Evolutionary conservation across 2,888 invertebrate species (phyloP).

Genomic region (Nudaria mundana): DNA sequence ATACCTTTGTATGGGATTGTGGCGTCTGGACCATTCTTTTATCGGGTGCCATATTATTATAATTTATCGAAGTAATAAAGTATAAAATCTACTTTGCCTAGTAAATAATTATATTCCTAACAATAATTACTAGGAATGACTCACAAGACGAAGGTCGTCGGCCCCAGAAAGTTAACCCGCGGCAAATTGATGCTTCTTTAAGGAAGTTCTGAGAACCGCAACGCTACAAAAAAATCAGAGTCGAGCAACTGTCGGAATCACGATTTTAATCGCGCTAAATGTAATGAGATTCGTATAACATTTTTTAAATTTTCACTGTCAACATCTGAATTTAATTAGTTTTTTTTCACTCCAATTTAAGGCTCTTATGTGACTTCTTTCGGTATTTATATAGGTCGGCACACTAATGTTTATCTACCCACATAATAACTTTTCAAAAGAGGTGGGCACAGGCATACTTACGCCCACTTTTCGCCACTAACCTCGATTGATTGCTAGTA

Average conservation of each 20-base stretch:
- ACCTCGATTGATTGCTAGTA: too few relatives aligned
- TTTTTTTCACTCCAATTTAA: neutral
- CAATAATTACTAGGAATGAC: conserved; percentile 46
- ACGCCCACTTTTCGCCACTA: too few relatives aligned
- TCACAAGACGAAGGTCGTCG: conserved; percentile 52
- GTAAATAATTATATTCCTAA: conserved; percentile 39
- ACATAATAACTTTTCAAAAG: too few relatives aligned
- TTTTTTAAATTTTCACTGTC: conserved; percentile 16
- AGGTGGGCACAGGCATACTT: too few relatives aligned
- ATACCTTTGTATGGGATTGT: too few relatives aligned
- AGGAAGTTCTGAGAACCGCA: conserved; percentile 53
- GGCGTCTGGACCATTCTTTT: too few relatives aligned
- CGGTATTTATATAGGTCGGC: neutral
- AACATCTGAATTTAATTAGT: conserved; percentile 8
- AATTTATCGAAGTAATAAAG: neutral
- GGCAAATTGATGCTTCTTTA: conserved; percentile 49
- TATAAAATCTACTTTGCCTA: conserved; percentile 22
- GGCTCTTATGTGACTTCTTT: neutral
- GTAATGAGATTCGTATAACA: conserved; percentile 26
- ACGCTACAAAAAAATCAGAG: conserved; percentile 41
- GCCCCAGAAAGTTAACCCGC: conserved; percentile 47
- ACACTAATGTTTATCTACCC: too few relatives aligned
- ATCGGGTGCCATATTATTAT: too few relatives aligned
- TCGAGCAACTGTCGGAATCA: conserved; percentile 39
- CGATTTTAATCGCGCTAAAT: conserved; percentile 40